A percentile compares a stretch with the other conserved stretches of the same genome.
Conservation (phyloP, 2,113 vertebrate species). For the Melanotaenia duboulayi region DNA sequence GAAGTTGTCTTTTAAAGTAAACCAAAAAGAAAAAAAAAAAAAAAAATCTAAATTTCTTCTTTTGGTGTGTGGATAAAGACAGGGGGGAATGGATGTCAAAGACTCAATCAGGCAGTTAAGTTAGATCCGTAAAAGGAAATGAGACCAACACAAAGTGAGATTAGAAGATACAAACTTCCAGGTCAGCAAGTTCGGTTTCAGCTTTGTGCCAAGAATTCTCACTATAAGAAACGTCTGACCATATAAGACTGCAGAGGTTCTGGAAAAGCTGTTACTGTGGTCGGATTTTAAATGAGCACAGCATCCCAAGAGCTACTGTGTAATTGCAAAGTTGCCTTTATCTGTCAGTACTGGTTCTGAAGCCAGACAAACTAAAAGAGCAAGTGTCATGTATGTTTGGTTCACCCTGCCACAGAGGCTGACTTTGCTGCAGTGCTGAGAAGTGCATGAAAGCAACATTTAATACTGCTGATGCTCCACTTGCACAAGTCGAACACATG, state of each 20-base stretch:
- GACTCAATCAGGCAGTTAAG: neutral
- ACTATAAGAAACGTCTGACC: neutral
- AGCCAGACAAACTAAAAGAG: neutral
- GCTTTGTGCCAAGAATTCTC: neutral
- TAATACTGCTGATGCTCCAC: constrained; percentile 31
- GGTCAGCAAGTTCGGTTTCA: neutral
- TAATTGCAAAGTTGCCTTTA: constrained; percentile 20
- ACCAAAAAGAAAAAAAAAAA: no score
- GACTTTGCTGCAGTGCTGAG: neutral
- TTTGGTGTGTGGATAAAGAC: no score
- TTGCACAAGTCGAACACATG: constrained; percentile 32
- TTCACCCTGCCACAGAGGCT: neutral
- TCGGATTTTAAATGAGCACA: neutral
- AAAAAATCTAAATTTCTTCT: no score
- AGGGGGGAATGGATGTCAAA: neutral
- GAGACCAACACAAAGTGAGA: constrained; percentile 15
- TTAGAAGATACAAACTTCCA: constrained; percentile 21
- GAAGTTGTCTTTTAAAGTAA: no score
- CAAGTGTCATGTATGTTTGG: neutral
- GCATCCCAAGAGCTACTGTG: constrained; percentile 5
- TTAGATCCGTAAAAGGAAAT: constrained; percentile 45
- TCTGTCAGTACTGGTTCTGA: neutral
- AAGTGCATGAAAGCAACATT: neutral
- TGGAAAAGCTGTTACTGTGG: neutral
- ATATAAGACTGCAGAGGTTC: neutral